These are phyloP conservation scores for Tyto alba DNA, from an alignment of 2,113 vertebrate species.

Conservation along the genomic window DNA sequence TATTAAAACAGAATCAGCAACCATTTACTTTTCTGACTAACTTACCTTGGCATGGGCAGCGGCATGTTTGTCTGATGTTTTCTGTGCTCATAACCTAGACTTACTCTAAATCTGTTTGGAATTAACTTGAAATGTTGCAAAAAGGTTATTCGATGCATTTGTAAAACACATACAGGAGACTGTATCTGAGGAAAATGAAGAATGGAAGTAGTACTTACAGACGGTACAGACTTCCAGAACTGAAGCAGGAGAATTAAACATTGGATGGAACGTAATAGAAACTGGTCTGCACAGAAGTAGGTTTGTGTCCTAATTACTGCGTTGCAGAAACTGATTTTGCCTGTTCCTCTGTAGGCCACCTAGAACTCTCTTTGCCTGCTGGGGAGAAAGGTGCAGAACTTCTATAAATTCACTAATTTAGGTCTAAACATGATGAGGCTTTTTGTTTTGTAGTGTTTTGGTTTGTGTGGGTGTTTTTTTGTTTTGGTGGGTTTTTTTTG, in stretches of 20 bases:
- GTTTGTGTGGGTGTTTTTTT: too few relatives aligned
- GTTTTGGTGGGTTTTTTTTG: neutral
- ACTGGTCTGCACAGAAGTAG: neutral
- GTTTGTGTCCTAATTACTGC: neutral
- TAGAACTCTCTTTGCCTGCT: neutral
- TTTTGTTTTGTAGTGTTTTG: too few relatives aligned
- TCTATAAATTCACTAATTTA: neutral
- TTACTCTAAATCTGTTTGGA: neutral
- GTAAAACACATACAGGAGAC: neutral
- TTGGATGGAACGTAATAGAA: neutral
- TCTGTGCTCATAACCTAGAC: neutral
- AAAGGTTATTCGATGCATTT: neutral
- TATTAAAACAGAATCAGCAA: neutral
- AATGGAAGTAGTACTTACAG: neutral
- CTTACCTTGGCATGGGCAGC: neutral
- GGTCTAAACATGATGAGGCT: neutral
- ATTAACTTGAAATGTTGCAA: neutral
- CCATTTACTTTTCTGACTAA: neutral
- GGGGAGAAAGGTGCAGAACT: neutral
- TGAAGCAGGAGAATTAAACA: neutral
- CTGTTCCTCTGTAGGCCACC: neutral
- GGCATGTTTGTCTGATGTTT: neutral
- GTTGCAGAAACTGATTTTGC: neutral
- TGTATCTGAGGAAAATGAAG: neutral
- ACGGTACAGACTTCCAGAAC: neutral